These are phyloP conservation scores for Disparrhopalites patrizii DNA, from an alignment of 2,888 invertebrate genomes.

Conservation along the genomic window DNA sequence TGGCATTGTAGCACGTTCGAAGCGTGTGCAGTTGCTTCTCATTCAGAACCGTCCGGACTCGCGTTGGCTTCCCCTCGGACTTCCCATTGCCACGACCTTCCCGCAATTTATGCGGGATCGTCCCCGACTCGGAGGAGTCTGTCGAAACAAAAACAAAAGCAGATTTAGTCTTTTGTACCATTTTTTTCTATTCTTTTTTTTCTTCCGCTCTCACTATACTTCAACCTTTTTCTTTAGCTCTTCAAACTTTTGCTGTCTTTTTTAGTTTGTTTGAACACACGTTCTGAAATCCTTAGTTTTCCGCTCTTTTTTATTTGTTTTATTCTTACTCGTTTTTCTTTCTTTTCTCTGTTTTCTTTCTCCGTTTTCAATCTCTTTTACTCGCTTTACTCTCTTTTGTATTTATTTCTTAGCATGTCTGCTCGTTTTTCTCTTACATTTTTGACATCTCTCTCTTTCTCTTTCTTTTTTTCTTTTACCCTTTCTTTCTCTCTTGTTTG, in stretches of 20 bases:
- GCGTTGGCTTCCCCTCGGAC: conserved; percentile 88
- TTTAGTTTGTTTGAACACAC: conserved; percentile 6
- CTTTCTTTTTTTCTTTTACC: too few species aligned
- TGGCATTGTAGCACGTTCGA: conserved; percentile 94
- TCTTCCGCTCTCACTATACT: not conserved
- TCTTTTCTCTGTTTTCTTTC: too few species aligned
- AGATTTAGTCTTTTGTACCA: not conserved
- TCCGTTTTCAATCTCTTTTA: too few species aligned
- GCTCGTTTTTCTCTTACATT: too few species aligned
- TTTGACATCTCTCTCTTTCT: too few species aligned
- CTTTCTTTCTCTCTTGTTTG: too few species aligned
- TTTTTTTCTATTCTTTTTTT: conserved; percentile 11
- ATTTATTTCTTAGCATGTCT: too few species aligned
- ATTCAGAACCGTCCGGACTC: conserved; percentile 96
- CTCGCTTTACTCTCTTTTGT: too few species aligned
- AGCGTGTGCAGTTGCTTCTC: conserved; percentile 97
- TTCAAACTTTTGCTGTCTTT: too few species aligned
- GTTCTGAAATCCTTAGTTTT: conserved; percentile 14
- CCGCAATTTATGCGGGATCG: conserved; percentile 60
- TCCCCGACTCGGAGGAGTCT: conserved; percentile 92
- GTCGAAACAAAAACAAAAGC: conserved; percentile 44
- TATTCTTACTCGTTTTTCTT: conserved; percentile 1
- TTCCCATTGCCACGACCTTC: conserved; percentile 53
- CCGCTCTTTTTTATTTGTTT: not conserved
- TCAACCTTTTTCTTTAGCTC: too few species aligned